Evolutionary conservation across 2,888 invertebrate species (phyloP).

Genomic region (Timema podura): DNA sequence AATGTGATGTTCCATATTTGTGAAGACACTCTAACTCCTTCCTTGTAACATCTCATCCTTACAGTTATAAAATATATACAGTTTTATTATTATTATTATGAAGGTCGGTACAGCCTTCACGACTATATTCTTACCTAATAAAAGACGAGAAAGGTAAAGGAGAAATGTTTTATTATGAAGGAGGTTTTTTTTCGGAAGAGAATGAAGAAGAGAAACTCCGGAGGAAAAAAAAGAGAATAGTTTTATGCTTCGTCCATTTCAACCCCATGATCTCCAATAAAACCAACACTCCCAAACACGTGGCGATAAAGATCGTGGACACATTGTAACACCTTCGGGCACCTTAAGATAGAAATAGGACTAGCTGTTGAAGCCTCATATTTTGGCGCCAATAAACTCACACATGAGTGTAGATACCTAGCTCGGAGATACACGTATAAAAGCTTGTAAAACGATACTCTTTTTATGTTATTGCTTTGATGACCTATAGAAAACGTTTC

Average conservation of each 20-base stretch:
- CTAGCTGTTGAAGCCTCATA: not conserved
- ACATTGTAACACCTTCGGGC: slow-evolving; percentile 12
- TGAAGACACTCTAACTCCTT: too few species aligned
- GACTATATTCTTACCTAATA: slow-evolving; percentile 5
- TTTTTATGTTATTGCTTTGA: not conserved
- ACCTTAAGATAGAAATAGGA: not conserved
- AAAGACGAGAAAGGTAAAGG: not conserved
- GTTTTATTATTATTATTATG: too few species aligned
- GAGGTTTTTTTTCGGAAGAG: not conserved
- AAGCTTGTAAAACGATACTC: slow-evolving; percentile 4
- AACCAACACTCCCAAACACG: not conserved
- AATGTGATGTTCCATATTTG: too few species aligned
- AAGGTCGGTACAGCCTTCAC: not conserved
- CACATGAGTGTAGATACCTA: not conserved
- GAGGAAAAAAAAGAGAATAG: not conserved
- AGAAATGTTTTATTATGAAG: slow-evolving; percentile 4
- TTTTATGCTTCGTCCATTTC: too few species aligned
- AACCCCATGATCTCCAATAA: not conserved
- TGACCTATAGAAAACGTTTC: too few species aligned
- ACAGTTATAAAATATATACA: too few species aligned
- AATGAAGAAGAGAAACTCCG: not conserved
- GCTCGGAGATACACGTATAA: not conserved
- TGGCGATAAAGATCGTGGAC: slow-evolving; percentile 4
- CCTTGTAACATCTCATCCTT: too few species aligned
- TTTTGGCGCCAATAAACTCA: slow-evolving; percentile 11